phyloP scores from a whole-genome alignment of 2,888 invertebrate species.

The Eulithis testata region DNA sequence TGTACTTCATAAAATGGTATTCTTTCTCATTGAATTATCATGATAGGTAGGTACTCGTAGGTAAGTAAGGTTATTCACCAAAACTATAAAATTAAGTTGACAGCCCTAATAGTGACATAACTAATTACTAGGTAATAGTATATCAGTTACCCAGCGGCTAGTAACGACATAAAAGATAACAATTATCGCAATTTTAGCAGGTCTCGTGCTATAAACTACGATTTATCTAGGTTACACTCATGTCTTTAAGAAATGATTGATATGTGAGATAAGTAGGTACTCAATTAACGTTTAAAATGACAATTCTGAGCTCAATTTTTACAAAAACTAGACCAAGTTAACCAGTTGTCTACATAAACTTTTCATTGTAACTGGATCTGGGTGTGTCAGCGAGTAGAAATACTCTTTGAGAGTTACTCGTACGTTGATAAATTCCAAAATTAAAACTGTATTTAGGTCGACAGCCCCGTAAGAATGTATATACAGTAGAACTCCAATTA shows the following conservation, averaged over 20 bases:
- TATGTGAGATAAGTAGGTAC: neutral
- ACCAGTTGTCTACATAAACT: slow-evolving; percentile 15
- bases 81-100: neutral
- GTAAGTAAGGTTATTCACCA: too few relatives aligned
- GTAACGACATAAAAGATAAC: neutral
- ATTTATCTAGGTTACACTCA: neutral
- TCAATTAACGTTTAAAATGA: neutral
- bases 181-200: neutral
- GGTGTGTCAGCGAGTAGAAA: slow-evolving; percentile 5
- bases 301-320: neutral
- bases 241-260: slow-evolving; percentile 10
- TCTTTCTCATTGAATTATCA: too few relatives aligned
- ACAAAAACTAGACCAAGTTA: neutral
- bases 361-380: slow-evolving; percentile 12
- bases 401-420: neutral
- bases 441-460: slow-evolving; percentile 29
- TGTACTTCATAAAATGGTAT: too few relatives aligned
- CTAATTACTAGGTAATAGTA: too few relatives aligned
- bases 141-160: neutral
- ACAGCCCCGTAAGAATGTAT: slow-evolving; percentile 14
- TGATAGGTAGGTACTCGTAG: too few relatives aligned
- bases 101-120: neutral
- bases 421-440: slow-evolving; percentile 28
- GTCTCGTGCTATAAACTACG: slow-evolving; percentile 3
- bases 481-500: too few relatives aligned